Base-by-base conservation (phyloP, 1,140 invertebrate species). In the Laodelphax striatellus region DNA sequence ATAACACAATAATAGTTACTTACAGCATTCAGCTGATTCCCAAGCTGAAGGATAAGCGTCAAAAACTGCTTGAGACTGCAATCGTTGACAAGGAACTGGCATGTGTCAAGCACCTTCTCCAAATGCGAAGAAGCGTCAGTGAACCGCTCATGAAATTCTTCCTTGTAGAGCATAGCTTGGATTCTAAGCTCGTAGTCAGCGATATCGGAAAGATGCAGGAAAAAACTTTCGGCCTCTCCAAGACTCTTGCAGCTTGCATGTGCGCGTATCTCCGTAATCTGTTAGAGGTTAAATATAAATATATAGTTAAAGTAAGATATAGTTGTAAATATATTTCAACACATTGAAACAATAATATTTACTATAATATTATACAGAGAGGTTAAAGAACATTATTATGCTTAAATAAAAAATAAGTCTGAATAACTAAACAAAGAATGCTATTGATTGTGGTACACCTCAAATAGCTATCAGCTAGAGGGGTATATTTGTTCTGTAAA, bases 1-100 rank as follows among this genome's bases (percentile, higher is more conserved):
- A n/a, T n/a, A n/a, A n/a, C n/a, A n/a, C n/a, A n/a, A n/a, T n/a
- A n/a, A n/a, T n/a, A n/a, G n/a, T 9, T 38, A 59, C 72, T 75
- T 71, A 78, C 77, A 63, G 73, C 70, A 66, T 80, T 80, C 4
- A 80, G 67, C 55, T 75, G 77, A 64, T 80, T 80, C 34, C 78
- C 78, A 9, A 74, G 65, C 11, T 72, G 70, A 0, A 80, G 65
- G 38, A 79, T 65, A 21, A 79, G 67, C 10, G 74, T 71, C 11
- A 79, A 60, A 50, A 78, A 70, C 63, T 78, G 71, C 31, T 71
- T 70, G 0, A 79, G 66, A 6, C 67, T 66, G 43, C 61, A 38
- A 59, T 71, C 72, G n/a, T 60, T 60, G 13, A 72, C 63, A 1
- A 76, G 52, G 50, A 68, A 65, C 57, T 70, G 66, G 38, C 75